Evolutionary conservation across 2,113 vertebrate genomes (phyloP), one percentile per base, ranked within the genome.

Genomic region (Leptocoma aspasia): DNA sequence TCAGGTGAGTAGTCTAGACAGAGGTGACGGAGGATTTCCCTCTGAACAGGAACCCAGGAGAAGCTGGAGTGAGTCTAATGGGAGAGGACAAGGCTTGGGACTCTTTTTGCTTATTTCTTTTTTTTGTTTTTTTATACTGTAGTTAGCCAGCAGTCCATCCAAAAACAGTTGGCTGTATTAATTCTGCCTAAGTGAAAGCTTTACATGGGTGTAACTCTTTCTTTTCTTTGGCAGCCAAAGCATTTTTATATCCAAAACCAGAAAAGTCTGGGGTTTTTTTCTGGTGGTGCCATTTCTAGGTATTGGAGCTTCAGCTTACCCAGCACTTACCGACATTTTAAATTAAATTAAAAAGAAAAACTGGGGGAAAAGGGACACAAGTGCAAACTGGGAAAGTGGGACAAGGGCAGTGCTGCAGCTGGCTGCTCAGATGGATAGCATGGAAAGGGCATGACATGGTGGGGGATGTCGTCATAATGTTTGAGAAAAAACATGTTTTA

Each of bases 181-280:
- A 86, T 94, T 95, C 92, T 96, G 93, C 79, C 91, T 76, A 79
- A 97, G 95, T 93, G 91, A 92, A 94, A 95, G 78, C 79, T 95
- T 94, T 76, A 35, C 65, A 82, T 95, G 95, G 94, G 94, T 94
- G 81, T 97, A 91, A 95, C 93, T 94, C 82, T 75, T 95, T 92
- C 94, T 97, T 92, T 89, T 91, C 56, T 94, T 95, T 90, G 94
- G 95, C 79, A 96, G 93, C 71, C 92, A 96, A 71, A 97, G 20
- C 83, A 71, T 94, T 96, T 94, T 95, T 95, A 89, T 96, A 96
- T 97, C 92, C 90, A 96, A 52, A 96, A 57, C 73, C 92, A 94
- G 90, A 93, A 63, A 92, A 84, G 61, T 47, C 78, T 96, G 73
- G 61, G 15, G 0, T 39, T 86, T 49, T 69, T 54, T 63, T 6